phyloP scores from a whole-genome alignment of 2,113 vertebrate species.

The Lepus timidus region DNA sequence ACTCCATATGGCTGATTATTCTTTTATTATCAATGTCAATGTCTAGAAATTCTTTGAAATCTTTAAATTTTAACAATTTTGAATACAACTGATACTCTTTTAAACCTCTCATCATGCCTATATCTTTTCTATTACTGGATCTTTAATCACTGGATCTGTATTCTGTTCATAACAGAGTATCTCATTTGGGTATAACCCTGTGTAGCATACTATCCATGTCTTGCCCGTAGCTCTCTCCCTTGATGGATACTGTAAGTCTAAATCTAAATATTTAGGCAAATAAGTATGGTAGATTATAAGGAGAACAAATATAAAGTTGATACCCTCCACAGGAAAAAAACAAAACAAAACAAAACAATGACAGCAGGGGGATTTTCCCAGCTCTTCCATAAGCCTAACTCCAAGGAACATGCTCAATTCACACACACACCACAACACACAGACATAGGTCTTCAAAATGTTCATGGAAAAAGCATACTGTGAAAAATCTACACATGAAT shows the following conservation, averaged over 20 bases:
- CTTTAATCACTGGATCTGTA: background rate
- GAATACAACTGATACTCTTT: background rate
- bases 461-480: too few species aligned
- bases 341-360: too few species aligned
- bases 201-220: background rate
- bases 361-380: background rate
- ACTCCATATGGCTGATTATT: background rate
- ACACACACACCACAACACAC: too few species aligned
- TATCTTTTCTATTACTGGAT: background rate
- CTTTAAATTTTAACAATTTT: conserved; percentile 60
- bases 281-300: background rate
- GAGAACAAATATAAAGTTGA: background rate
- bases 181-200: background rate
- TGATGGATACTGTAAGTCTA: background rate
- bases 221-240: background rate
- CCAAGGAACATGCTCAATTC: background rate
- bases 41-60: background rate
- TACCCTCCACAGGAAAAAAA: accelerated
- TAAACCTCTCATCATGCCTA: background rate
- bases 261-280: background rate
- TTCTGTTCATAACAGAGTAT: background rate
- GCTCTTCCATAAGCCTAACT: background rate
- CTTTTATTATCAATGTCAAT: background rate
- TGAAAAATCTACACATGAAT: too few species aligned
- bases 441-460: too few species aligned